Conservation (phyloP, 2,797 vertebrate genomes). For the Micrastur ruficollis region DNA sequence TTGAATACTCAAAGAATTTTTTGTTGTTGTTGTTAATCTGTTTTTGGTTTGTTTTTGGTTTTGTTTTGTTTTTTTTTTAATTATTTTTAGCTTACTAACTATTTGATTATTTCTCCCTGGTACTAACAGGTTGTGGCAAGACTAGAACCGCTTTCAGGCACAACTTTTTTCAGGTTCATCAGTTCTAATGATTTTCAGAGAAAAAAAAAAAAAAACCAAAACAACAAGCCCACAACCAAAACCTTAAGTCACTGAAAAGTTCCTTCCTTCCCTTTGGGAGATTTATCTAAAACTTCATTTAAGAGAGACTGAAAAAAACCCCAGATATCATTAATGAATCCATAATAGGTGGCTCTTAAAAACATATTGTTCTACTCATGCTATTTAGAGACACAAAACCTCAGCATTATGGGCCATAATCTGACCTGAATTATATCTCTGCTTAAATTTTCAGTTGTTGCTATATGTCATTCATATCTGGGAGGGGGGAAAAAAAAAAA, state of each 20-base stretch:
- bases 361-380: not conserved
- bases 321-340: not conserved
- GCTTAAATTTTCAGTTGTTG: not conserved
- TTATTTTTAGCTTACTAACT: not conserved
- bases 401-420: not conserved
- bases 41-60: not conserved
- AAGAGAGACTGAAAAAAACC: not conserved
- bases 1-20: not conserved
- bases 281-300: not conserved
- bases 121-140: not conserved
- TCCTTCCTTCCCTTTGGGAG: not conserved
- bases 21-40: not conserved
- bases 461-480: not conserved
- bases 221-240: not conserved
- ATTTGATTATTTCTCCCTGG: not conserved
- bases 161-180: not conserved
- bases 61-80: not conserved
- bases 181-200: not conserved
- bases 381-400: not conserved
- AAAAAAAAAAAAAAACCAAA: not conserved
- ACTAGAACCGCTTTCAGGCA: not conserved
- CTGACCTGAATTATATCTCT: not conserved
- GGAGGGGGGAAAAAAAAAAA: too few relatives aligned
- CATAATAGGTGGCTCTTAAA: not conserved
- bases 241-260: not conserved